These are phyloP conservation scores for Scaptomyza graminum DNA, from an alignment of 1,140 invertebrate genomes.

Conservation along the genomic window DNA sequence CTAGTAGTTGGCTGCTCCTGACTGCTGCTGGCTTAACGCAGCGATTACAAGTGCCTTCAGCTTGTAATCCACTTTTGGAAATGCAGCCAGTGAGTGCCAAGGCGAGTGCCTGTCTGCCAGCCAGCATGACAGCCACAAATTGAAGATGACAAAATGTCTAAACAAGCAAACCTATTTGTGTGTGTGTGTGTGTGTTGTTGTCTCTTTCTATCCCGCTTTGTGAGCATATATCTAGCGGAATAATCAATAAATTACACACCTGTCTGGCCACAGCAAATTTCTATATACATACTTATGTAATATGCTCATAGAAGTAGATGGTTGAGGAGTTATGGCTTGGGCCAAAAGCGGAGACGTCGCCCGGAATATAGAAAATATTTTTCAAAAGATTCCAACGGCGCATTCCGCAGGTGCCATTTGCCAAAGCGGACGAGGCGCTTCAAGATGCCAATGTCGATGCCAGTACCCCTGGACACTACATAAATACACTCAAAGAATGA, in stretches of 20 bases:
- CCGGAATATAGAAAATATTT: slow-evolving; percentile 70
- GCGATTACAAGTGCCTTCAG: slow-evolving; percentile 81
- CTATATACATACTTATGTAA: slow-evolving; percentile 16
- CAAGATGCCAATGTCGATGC: slow-evolving; percentile 30
- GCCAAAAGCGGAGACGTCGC: slow-evolving; percentile 8
- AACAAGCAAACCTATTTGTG: slow-evolving; percentile 58
- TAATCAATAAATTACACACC: slow-evolving; percentile 83
- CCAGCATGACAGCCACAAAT: slow-evolving; percentile 78
- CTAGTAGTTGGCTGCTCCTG: slow-evolving; percentile 35
- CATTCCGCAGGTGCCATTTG: slow-evolving; percentile 76
- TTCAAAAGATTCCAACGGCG: slow-evolving; percentile 73
- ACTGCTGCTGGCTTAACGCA: slow-evolving; percentile 67
- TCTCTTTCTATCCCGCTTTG: not conserved
- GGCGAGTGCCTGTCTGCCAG: slow-evolving; percentile 40
- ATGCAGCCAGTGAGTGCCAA: slow-evolving; percentile 60
- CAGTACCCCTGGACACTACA: slow-evolving; percentile 3
- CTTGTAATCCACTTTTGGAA: slow-evolving; percentile 82
- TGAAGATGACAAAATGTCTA: slow-evolving; percentile 83
- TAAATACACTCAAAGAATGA: not conserved
- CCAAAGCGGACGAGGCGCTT: slow-evolving; percentile 27
- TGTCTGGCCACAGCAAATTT: slow-evolving; percentile 75
- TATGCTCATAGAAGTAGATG: slow-evolving; percentile 23
- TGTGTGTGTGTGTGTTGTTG: slow-evolving; percentile 28
- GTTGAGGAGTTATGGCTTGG: slow-evolving; percentile 60
- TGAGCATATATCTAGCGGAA: slow-evolving; percentile 72